Percentiles rank a stretch among this genome's conserved stretches.
phyloP scores from a whole-genome alignment of 2,797 vertebrate species.

The Rhynchotus rufescens region DNA sequence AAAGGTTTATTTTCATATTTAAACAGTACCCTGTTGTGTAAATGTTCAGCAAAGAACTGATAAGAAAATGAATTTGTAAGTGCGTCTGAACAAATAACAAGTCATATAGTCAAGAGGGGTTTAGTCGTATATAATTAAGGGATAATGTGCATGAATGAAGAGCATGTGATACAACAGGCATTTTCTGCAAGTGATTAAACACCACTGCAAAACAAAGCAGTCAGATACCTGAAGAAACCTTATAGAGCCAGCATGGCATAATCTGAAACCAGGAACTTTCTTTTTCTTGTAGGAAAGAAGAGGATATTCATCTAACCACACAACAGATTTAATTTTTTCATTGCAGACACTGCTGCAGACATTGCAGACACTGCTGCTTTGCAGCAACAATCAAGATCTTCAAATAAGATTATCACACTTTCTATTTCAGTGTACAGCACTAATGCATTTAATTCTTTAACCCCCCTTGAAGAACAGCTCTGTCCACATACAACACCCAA shows the following conservation, averaged over 20 bases:
- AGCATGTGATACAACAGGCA: slow-evolving; percentile 21
- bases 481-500: not conserved
- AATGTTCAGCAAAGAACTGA: slow-evolving; percentile 70
- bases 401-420: slow-evolving; percentile 24
- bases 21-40: slow-evolving; percentile 66
- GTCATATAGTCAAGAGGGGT: slow-evolving; percentile 35
- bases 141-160: slow-evolving; percentile 38
- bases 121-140: slow-evolving; percentile 55
- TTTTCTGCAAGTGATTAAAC: slow-evolving; percentile 27
- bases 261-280: slow-evolving; percentile 2
- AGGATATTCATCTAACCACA: not conserved
- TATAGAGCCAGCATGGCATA: not conserved
- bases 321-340: not conserved
- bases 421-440: not conserved
- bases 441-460: slow-evolving; percentile 46
- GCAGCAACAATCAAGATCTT: not conserved
- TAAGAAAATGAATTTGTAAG: slow-evolving; percentile 72
- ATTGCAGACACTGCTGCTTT: not conserved
- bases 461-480: not conserved
- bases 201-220: slow-evolving; percentile 21
- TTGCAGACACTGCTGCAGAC: not conserved
- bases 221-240: not conserved
- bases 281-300: not conserved
- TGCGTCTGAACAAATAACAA: slow-evolving; percentile 73
- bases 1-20: slow-evolving; percentile 84